Evolutionary conservation across 2,888 invertebrate species (phyloP), one percentile per base, ranked within the genome.

Genomic region (Dilophus febrilis): DNA sequence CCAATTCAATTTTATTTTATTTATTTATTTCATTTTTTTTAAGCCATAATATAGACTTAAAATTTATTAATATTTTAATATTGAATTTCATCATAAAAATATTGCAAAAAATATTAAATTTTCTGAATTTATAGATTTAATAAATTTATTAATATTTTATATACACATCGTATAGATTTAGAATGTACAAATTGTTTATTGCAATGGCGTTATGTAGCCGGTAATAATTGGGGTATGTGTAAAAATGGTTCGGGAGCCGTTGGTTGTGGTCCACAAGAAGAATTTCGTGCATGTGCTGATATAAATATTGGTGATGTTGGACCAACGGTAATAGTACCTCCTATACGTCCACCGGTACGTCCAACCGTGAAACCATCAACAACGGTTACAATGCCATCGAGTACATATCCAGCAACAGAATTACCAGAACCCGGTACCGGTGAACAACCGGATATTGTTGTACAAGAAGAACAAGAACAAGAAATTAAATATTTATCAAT

Each of bases 121-220:
- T n/a, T n/a, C n/a, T n/a, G n/a, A n/a, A n/a, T n/a, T n/a, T n/a
- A n/a, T n/a, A n/a, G n/a, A n/a, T n/a, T n/a, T n/a, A n/a, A n/a
- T n/a, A n/a, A n/a, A n/a, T n/a, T n/a, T n/a, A n/a, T n/a, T n/a
- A n/a, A n/a, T n/a, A n/a, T n/a, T n/a, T n/a, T n/a, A n/a, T n/a
- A n/a, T n/a, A n/a, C n/a, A n/a, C n/a, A n/a, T n/a, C n/a, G n/a
- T n/a, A n/a, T 34, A 51, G 76, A 70, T 30, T 52, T 85, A 13
- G 72, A 75, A 35, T 90, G 90, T 56, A 61, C 70, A 11, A 85
- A 85, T 56, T 90, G 90, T 54, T 73, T 90, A 4, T 64, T 90
- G 42, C 90, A 90, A 54, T 90, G 90, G 90, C 71, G 79, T 48
- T 90, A 90, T 58, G 70, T 83, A 40, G 86, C 88, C 34, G 86